These are phyloP conservation scores for Coecobrya sp. DNA, from an alignment of 2,888 invertebrate genomes.

Conservation along the genomic window DNA sequence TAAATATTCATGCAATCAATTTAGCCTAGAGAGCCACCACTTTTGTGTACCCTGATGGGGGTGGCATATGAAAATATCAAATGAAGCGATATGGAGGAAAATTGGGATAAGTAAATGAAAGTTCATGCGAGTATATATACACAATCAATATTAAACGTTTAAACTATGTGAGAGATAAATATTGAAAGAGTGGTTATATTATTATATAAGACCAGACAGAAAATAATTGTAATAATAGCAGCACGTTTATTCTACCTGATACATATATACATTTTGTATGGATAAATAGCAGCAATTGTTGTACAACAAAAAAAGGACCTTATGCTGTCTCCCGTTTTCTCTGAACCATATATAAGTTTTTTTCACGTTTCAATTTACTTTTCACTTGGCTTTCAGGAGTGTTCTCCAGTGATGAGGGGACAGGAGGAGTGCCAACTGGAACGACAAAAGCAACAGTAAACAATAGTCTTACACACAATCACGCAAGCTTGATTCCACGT, in stretches of 20 bases:
- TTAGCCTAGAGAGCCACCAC: constrained; percentile 14
- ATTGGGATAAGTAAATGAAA: constrained; percentile 38
- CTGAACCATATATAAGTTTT: no score
- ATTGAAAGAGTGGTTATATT: not conserved
- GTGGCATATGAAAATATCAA: constrained; percentile 15
- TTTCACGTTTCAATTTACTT: constrained; percentile 24
- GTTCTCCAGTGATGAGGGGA: constrained; percentile 85
- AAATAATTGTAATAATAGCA: no score
- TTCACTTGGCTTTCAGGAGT: constrained; percentile 81
- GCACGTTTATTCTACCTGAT: no score
- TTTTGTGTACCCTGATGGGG: constrained; percentile 7
- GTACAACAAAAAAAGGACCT: not conserved
- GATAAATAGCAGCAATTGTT: no score
- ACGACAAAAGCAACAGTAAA: constrained; percentile 44
- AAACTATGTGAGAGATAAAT: not conserved
- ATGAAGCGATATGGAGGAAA: constrained; percentile 4
- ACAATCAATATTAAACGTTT: constrained; percentile 34
- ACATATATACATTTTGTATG: no score
- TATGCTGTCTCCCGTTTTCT: no score
- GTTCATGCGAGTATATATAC: not conserved
- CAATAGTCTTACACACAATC: constrained; percentile 25
- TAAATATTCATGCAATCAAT: constrained; percentile 57
- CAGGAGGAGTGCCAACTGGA: constrained; percentile 58
- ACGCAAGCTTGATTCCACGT: constrained; percentile 61
- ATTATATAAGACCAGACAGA: no score